Evolutionary conservation across 2,888 invertebrate species (phyloP).

Genomic region (Drosophila yooni): DNA sequence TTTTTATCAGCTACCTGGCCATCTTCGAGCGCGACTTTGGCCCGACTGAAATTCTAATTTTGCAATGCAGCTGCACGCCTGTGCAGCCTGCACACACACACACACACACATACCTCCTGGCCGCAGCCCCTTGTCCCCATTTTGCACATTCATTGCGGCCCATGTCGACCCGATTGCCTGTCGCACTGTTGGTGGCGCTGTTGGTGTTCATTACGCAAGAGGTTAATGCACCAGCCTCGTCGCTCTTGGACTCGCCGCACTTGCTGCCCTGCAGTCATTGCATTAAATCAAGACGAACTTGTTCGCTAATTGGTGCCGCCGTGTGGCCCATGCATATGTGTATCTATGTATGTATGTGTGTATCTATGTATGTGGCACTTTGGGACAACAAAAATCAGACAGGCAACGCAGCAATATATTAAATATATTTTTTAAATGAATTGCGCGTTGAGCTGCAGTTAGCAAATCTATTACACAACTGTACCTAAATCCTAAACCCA

Average conservation of each 20-base stretch:
- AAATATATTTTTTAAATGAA: constrained; percentile 12
- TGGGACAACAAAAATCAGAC: constrained; percentile 38
- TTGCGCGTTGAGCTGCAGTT: neutral
- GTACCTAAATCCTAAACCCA: neutral
- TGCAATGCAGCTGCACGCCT: constrained; percentile 78
- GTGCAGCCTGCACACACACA: constrained; percentile 28
- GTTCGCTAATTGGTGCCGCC: constrained; percentile 66
- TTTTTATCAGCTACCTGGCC: constrained; percentile 68
- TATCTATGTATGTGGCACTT: constrained; percentile 31
- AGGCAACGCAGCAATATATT: constrained; percentile 1
- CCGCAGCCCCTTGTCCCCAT: constrained; percentile 22
- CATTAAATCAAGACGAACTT: constrained; percentile 71
- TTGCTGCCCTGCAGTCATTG: constrained; percentile 63
- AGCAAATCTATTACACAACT: constrained; percentile 3
- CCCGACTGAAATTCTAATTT: constrained; percentile 74
- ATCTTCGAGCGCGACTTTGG: constrained; percentile 56
- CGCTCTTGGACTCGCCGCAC: constrained; percentile 33
- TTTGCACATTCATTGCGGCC: constrained; percentile 23
- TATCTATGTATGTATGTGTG: constrained; percentile 10
- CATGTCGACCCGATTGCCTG: constrained; percentile 69
- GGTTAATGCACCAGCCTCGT: constrained; percentile 72
- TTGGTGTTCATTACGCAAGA: constrained; percentile 81
- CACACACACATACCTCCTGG: constrained; percentile 25
- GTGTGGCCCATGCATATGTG: constrained; percentile 24
- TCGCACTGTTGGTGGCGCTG: constrained; percentile 76